Base-by-base conservation (phyloP, 2,113 vertebrate genomes). In the Malaclemys terrapin region DNA sequence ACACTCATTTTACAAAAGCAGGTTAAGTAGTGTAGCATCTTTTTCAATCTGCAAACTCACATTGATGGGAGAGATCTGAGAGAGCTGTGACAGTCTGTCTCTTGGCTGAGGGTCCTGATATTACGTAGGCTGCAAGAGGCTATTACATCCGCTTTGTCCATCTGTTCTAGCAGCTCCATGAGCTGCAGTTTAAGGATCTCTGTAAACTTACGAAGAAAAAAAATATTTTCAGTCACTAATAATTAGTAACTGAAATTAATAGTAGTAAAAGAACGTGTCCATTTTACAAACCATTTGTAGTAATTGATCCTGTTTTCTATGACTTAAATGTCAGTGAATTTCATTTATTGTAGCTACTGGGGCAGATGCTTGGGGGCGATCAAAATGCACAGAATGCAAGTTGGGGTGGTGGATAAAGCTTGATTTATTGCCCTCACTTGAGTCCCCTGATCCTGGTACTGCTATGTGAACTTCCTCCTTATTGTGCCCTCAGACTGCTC, bases 371-470 rank as follows among this genome's bases (percentile, higher is more conserved):
- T 2, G 83, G 49, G 47, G 80, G 42, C 56, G 57, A 31, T 88
- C 62, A 78, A 94, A 97, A 80, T 52, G 56, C 59, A 90, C 87
- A 82, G 59, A 96, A 89, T 84, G 82, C 85, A 54, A 88, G 84
- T 27, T 5, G 25, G 47, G 45, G 90, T 83, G 87, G 17, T 72
- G 38, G 49, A 95, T 38, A 75, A 87, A 91, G 38, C 89, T 16
- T 31, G 93, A 52, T 90, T 94, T 17, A 80, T 54, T 91, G 42
- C 49, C 93, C 52, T 85, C 76, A 31, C 91, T 91, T 95, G 69
- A 50, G 2, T 25, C 0, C 93, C 65, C 85, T 29, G 12, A 9
- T 29, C 93, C 38, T 47, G 79, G 49, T 86, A 82, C 69, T 85
- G 22, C 82, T 94, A 87, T 90, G 62, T 72, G 69, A 93, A 87